Conservation (phyloP, 2,888 invertebrate genomes). For the Tipula confusa region DNA sequence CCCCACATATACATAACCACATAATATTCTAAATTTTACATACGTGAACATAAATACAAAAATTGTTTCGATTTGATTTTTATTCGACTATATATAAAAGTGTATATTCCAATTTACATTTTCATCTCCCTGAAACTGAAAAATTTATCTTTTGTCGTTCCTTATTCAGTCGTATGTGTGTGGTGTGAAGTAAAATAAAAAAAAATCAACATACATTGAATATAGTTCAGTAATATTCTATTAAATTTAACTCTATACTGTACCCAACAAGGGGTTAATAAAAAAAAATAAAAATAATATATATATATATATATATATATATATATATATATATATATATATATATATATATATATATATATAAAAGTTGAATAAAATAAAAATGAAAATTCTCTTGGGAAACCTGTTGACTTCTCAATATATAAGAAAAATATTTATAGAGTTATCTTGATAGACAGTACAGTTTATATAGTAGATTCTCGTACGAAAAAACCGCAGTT, state of each 20-base stretch:
- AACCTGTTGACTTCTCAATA: neutral
- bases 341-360: too few relatives aligned
- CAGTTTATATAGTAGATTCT: neutral
- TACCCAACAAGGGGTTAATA: conserved; percentile 12
- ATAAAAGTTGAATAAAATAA: neutral
- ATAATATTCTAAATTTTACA: neutral
- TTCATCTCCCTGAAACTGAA: neutral
- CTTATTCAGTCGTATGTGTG: too few relatives aligned
- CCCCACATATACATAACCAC: neutral
- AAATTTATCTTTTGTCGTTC: neutral
- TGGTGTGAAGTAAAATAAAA: too few relatives aligned
- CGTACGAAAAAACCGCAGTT: neutral
- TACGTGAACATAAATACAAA: neutral
- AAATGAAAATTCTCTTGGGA: neutral
- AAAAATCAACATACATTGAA: neutral
- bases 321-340: too few relatives aligned
- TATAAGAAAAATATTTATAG: neutral
- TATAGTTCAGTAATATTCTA: neutral
- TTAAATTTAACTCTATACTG: neutral
- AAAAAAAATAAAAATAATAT: too few relatives aligned
- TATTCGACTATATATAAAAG: neutral
- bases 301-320: too few relatives aligned
- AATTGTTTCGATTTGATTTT: neutral
- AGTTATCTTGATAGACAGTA: conserved; percentile 20
- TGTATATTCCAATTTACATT: neutral